Percentiles rank a stretch among this genome's conserved stretches.
phyloP scores from a whole-genome alignment of 2,113 vertebrate genomes.

The Lasiurus cinereus region DNA sequence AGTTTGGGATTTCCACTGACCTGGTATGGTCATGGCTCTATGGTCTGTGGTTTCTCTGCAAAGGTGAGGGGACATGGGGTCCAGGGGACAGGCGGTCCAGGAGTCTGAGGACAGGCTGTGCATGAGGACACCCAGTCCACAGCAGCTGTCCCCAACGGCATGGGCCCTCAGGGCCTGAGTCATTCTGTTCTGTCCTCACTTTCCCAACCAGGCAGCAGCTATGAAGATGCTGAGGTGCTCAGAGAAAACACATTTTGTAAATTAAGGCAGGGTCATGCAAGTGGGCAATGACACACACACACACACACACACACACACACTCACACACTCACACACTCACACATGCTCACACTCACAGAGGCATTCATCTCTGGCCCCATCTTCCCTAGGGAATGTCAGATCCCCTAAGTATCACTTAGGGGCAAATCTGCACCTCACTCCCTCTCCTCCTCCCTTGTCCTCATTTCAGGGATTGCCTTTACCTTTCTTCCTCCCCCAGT shows the following conservation, averaged over 20 bases:
- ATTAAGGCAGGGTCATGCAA: neutral
- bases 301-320: neutral
- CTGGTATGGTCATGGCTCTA: neutral
- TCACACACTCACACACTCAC: too few species aligned
- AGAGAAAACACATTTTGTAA: neutral
- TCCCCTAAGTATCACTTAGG: neutral
- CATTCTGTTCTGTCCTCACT: neutral
- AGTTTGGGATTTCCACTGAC: neutral
- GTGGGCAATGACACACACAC: rapidly evolving
- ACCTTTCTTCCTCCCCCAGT: neutral
- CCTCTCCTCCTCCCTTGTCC: neutral
- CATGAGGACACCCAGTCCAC: neutral
- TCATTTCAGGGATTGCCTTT: neutral
- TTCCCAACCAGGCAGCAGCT: neutral
- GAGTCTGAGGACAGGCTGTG: neutral
- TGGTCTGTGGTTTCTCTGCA: neutral
- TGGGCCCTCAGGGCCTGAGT: neutral
- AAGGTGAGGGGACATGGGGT: neutral
- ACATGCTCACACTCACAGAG: neutral
- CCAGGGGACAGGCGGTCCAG: neutral
- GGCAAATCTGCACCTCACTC: neutral
- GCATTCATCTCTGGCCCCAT: neutral
- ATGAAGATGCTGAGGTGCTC: neutral
- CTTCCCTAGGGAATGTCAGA: neutral
- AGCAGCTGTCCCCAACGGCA: neutral